Evolutionary conservation across 2,797 vertebrate species (phyloP).

Genomic region (Tragelaphus oryx): DNA sequence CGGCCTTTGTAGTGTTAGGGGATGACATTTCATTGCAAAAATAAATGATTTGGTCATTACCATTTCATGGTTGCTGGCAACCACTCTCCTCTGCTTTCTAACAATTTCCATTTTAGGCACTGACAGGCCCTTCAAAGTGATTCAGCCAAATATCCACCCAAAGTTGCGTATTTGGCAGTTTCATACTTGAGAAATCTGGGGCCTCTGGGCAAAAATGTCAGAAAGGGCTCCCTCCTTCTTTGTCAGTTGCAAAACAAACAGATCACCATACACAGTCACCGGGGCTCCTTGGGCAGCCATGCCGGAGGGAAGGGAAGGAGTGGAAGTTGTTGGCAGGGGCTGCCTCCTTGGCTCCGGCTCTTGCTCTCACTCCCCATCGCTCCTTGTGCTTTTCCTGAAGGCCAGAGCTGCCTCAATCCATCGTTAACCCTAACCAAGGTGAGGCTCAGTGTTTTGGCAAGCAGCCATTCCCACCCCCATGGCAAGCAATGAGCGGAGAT

Average conservation of each 20-base stretch:
- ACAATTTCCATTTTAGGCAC: slow-evolving; percentile 76
- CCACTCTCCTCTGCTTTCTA: slow-evolving; percentile 71
- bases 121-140: slow-evolving; percentile 71
- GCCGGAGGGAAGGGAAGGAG: slow-evolving; percentile 23
- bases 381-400: slow-evolving; percentile 47
- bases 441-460: background rate
- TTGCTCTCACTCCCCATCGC: slow-evolving; percentile 21
- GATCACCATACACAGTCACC: slow-evolving; percentile 55
- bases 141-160: slow-evolving; percentile 74
- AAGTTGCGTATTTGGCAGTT: slow-evolving; percentile 72
- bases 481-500: background rate
- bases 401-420: background rate
- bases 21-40: slow-evolving; percentile 75
- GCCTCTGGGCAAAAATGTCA: slow-evolving; percentile 68
- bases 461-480: background rate
- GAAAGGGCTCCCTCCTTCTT: slow-evolving; percentile 65
- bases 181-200: slow-evolving; percentile 67
- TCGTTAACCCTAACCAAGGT: background rate
- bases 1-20: slow-evolving; percentile 65
- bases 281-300: slow-evolving; percentile 50
- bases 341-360: slow-evolving; percentile 56
- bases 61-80: slow-evolving; percentile 74
- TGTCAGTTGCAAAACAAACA: slow-evolving; percentile 68
- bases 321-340: slow-evolving; percentile 65
- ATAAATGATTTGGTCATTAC: slow-evolving; percentile 77